Base-by-base conservation (phyloP, 2,888 invertebrate species). In the Spilarctia lutea region DNA sequence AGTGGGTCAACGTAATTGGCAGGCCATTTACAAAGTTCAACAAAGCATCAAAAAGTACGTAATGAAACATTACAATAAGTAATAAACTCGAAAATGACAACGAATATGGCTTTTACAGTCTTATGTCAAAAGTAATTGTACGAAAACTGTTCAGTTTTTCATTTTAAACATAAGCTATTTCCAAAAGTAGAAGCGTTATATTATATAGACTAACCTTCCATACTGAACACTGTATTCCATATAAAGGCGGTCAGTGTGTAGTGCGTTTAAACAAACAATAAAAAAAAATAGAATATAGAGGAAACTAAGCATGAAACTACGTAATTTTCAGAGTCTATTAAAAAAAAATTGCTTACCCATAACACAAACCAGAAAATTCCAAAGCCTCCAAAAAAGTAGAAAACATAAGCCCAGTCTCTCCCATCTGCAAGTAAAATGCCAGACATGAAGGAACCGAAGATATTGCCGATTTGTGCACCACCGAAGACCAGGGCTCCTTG, bases 401-500 rank as follows among this genome's bases (percentile, higher is more conserved):
- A 97, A 11, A 97, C 96, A 69, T 95, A 93, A 0, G 96, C 91
- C 97, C 96, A 97, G 77, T 96, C 95, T 82, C 90, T 88, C 0
- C 96, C 93, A 60, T 93, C 91, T 20, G 92, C 87, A n/a, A 96
- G 88, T 24, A 96, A 84, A n/a, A 94, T 79, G 0, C 96, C 96
- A 33, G 96, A 96, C 91, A 96, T 94, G 80, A 94, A 94, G 33
- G 96, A 96, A 0, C 96, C 96, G 68, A 96, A 94, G 60, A 96
- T 96, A 74, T 96, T 96, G 20, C 96, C 96, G 45, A 96, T 96
- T 81, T 96, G 96, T 3, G 96, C 95, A 11, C 97, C 97, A 39
- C 97, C 96, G 80, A 97, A 97, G 2, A 96, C 96, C 3, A 97
- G 88, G 0, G 97, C 96, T 4, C 96, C 96, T 89, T 97, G 93